phyloP scores from a whole-genome alignment of 1,140 invertebrate genomes.

The Cryptotermes secundus region DNA sequence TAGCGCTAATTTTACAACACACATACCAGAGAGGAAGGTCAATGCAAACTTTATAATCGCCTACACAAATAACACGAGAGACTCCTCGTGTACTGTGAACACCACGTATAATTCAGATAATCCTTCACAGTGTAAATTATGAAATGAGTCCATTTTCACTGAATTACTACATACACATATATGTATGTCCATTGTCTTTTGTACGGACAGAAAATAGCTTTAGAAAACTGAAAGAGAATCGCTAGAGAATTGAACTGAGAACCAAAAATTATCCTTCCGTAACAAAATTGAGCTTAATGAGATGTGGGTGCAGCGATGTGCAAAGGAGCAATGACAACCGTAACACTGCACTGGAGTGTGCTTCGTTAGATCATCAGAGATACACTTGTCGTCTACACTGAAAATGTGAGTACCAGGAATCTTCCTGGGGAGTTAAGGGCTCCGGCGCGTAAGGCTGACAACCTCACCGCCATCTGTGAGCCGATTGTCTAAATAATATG shows the following conservation, averaged over 20 bases:
- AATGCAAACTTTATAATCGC: constrained; percentile 15
- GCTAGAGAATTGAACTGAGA: not conserved
- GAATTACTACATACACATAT: not conserved
- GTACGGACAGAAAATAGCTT: not conserved
- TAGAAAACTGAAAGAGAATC: not conserved
- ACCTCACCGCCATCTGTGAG: too few relatives aligned
- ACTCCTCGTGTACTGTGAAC: not conserved
- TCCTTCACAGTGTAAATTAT: not conserved
- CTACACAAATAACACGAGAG: not conserved
- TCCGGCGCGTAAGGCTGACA: too few relatives aligned
- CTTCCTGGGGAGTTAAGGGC: too few relatives aligned
- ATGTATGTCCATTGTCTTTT: not conserved
- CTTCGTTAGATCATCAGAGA: too few relatives aligned
- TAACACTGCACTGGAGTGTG: too few relatives aligned
- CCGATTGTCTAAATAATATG: too few relatives aligned
- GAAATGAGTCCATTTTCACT: not conserved
- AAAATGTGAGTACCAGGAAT: too few relatives aligned
- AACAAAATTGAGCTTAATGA: not conserved
- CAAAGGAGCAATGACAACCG: not conserved
- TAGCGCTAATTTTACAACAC: not conserved
- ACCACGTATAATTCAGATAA: not conserved
- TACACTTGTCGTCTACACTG: too few relatives aligned
- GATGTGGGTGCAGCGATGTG: not conserved
- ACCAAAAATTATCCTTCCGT: not conserved
- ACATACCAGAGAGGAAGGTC: not conserved